These are phyloP conservation scores for Hydrozoanthus gracilis DNA, from an alignment of 92 coral and sea anemone species.

Conservation along the genomic window DNA sequence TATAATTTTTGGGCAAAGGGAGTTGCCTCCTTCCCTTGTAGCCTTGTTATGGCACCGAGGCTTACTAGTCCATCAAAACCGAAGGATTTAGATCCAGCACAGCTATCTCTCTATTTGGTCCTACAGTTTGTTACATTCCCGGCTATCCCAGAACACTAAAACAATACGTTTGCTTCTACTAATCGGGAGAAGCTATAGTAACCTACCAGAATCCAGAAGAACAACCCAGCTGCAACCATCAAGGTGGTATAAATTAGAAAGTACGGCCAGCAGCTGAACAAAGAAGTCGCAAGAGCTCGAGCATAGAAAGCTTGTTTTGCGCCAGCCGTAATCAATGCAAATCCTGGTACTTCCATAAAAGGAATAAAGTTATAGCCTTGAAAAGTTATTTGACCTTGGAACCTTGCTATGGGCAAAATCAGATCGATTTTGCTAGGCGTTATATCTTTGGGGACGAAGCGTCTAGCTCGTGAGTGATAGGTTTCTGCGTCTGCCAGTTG, in stretches of 20 bases:
- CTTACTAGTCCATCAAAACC: too few relatives aligned
- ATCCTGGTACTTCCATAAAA: constrained; percentile 13
- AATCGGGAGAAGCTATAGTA: neutral
- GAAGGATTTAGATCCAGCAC: too few relatives aligned
- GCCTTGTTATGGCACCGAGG: too few relatives aligned
- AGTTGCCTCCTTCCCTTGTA: too few relatives aligned
- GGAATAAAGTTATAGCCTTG: constrained; percentile 14
- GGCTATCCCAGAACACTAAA: too few relatives aligned
- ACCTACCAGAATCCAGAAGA: constrained; percentile 28
- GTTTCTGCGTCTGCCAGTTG: neutral
- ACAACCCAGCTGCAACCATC: constrained; percentile 2
- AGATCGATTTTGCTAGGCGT: neutral
- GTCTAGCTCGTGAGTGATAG: neutral
- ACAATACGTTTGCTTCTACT: too few relatives aligned
- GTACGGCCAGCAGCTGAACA: constrained; percentile 32
- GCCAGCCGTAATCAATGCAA: neutral
- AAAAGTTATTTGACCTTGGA: neutral
- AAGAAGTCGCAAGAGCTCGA: neutral
- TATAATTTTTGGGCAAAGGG: too few relatives aligned
- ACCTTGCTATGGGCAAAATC: constrained; percentile 13
- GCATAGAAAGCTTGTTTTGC: neutral
- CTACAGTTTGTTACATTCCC: too few relatives aligned
- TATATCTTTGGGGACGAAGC: neutral
- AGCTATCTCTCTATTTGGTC: too few relatives aligned
- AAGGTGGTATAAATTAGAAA: neutral